Base-by-base conservation (phyloP, 1,140 invertebrate genomes). In the Radopholus similis region DNA sequence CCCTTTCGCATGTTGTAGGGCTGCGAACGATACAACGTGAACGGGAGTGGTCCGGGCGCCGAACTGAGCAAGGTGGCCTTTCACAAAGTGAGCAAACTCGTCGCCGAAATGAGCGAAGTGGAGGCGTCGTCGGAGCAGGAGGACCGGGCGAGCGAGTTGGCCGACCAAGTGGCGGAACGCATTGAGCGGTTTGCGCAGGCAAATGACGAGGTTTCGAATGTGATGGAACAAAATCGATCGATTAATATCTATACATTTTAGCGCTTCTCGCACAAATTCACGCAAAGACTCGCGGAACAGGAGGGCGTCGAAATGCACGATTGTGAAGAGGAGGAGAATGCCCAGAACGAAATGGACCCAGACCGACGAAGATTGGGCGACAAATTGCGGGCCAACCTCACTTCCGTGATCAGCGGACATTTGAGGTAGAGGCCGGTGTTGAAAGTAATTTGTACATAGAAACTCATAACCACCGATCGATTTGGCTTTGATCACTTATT, bases 41-140 rank as follows among this genome's bases (percentile, higher is more conserved):
- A 68, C 34, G 56, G 30, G 2, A 53, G 38, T 60, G 58, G 47
- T 23, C 21, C n/a, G 9, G 47, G 18, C 26, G 44, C 64, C 6
- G 66, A 68, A 35, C 23, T 54, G 15, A 68, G 64, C 35, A 68
- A 68, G 18, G 26, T 67, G 15, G 53, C 53, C 11, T 68, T 68
- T 30, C 63, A 68, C 18, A 67, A 68, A n/a, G 30, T 68, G 23
- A 15, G 35, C 15, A 66, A 66, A 67, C 9, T 42, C 23, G 62
- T 66, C 32, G 35, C 64, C 21, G 23, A 67, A 28, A 60, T 15
- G 13, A 13, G 38, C n/a, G 44, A 30, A 15, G 30, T 42, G 18
- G 35, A 58, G 2, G 21, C 26, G 13, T 30, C 21, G 32, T 32
- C 40, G 4, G 37, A 60, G n/a, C 32, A 21, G 26, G 0, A 66